Conservation (phyloP, 2,888 invertebrate genomes). For the Andrena haemorrhoa region DNA sequence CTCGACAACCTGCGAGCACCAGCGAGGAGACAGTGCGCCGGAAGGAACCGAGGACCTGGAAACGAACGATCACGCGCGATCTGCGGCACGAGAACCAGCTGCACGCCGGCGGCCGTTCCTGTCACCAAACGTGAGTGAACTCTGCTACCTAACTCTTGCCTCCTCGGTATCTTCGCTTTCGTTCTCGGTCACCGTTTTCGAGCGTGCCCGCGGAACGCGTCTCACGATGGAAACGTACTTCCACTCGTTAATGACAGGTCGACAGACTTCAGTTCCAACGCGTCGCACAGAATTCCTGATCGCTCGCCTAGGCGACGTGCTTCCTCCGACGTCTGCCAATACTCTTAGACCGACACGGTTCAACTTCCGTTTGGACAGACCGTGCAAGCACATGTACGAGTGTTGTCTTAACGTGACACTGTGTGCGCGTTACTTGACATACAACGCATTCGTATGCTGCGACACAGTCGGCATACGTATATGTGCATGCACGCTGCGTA, state of each 20-base stretch:
- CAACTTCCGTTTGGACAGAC: constrained; percentile 47
- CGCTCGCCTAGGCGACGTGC: constrained; percentile 39
- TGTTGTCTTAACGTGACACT: constrained; percentile 19
- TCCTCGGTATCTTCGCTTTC: constrained; percentile 12
- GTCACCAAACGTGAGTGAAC: constrained; percentile 63
- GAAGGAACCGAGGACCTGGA: constrained; percentile 14
- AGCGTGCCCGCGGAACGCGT: constrained; percentile 20
- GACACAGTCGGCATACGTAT: constrained; percentile 14
- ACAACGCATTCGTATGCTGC: constrained; percentile 17
- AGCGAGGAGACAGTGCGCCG: constrained; percentile 40
- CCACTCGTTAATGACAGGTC: constrained; percentile 44
- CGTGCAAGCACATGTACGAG: background rate
- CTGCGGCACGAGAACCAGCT: constrained; percentile 31
- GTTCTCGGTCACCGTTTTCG: background rate
- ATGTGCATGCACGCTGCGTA: background rate
- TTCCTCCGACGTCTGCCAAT: constrained; percentile 40
- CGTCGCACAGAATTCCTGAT: constrained; percentile 52
- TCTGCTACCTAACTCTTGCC: background rate
- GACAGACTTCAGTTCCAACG: constrained; percentile 42
- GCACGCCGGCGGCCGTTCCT: constrained; percentile 23
- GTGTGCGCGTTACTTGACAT: constrained; percentile 3
- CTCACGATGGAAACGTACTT: constrained; percentile 21
- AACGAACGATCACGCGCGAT: constrained; percentile 29
- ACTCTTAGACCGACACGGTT: constrained; percentile 42
- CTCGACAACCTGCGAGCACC: background rate